These are phyloP conservation scores for Proisotoma minuta DNA, from an alignment of 2,888 invertebrate species.

Conservation along the genomic window DNA sequence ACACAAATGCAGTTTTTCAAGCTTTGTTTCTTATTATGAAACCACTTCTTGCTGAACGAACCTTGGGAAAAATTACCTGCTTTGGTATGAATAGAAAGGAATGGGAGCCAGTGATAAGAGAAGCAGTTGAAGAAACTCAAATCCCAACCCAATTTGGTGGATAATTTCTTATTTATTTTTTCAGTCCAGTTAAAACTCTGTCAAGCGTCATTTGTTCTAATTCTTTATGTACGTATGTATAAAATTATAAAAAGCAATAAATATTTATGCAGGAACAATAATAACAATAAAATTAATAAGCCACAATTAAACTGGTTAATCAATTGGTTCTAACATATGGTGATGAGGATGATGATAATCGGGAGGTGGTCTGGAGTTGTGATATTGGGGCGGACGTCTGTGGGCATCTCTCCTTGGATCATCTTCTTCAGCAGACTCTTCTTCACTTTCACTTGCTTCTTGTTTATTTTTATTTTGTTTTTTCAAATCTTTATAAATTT, in stretches of 20 bases:
- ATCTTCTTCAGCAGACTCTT: constrained; percentile 16
- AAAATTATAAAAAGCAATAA: too few species aligned
- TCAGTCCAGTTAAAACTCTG: too few species aligned
- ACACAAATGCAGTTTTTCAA: constrained; percentile 25
- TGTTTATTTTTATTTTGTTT: neutral
- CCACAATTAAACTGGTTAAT: neutral
- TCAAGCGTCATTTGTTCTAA: too few species aligned
- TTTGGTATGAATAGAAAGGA: constrained; percentile 19
- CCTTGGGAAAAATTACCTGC: constrained; percentile 23
- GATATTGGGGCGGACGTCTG: neutral
- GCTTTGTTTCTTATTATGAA: constrained; percentile 24
- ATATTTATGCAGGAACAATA: neutral
- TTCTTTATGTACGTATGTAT: too few species aligned
- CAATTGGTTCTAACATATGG: neutral
- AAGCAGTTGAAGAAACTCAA: neutral
- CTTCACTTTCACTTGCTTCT: neutral
- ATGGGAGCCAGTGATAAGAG: constrained; percentile 21
- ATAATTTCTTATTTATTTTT: too few species aligned
- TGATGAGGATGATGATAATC: neutral
- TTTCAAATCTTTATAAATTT: neutral
- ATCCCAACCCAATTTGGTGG: neutral
- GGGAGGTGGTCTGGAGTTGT: neutral
- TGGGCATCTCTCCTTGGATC: neutral
- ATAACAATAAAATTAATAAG: neutral
- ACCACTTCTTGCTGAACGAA: constrained; percentile 22